Percentiles rank a stretch among this genome's conserved stretches.
Evolutionary conservation across 2,113 vertebrate genomes (phyloP).

Genomic region (Pholis gunnellus): DNA sequence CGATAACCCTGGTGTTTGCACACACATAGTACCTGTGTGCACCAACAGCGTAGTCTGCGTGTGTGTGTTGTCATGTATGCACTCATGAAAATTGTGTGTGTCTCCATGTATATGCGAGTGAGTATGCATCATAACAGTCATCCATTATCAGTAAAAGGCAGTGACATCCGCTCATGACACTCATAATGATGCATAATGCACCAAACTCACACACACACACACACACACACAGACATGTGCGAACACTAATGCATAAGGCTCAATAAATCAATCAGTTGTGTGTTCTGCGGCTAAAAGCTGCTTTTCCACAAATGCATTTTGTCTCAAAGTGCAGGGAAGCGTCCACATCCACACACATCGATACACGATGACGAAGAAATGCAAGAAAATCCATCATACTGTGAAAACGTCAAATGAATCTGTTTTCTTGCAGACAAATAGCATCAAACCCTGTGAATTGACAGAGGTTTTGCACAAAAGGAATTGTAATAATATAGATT

Average conservation of each 20-base stretch:
- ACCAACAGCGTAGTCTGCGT: too few species aligned
- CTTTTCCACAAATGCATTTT: conserved; percentile 76
- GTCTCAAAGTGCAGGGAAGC: conserved; percentile 71
- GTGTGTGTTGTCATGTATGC: too few species aligned
- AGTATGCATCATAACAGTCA: conserved; percentile 39
- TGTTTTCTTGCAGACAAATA: not conserved
- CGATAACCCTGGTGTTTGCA: not conserved
- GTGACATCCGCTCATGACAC: conserved; percentile 70
- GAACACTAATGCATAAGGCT: conserved; percentile 71
- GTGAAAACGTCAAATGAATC: not conserved
- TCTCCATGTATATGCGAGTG: not conserved
- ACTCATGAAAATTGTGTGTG: too few species aligned
- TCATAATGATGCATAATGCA: conserved; percentile 67
- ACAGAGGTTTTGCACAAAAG: not conserved
- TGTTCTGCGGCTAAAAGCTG: conserved; percentile 70
- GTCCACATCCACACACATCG: not conserved
- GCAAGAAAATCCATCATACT: too few species aligned
- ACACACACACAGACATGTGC: conserved; percentile 26
- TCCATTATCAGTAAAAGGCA: conserved; percentile 70
- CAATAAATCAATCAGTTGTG: conserved; percentile 73
- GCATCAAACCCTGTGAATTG: not conserved
- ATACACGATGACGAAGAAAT: not conserved
- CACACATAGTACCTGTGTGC: not conserved
- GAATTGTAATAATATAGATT: not conserved
- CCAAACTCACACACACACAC: conserved; percentile 29